Percentiles rank a stretch among this genome's conserved stretches.
phyloP scores from a whole-genome alignment of 2,888 invertebrate species.

The Brassicogethes aeneus region DNA sequence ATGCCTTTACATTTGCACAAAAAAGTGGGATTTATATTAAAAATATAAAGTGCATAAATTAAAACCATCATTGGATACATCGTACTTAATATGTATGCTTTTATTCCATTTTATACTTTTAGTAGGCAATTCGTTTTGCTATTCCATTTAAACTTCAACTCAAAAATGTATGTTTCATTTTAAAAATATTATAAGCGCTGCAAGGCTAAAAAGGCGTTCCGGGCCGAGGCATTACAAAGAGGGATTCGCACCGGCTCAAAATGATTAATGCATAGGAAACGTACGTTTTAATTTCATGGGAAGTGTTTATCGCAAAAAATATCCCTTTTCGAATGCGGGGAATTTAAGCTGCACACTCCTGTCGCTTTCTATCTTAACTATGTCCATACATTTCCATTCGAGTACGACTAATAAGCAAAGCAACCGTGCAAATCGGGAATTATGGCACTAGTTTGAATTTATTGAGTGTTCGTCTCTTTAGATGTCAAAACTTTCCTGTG shows the following conservation, averaged over 20 bases:
- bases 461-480: too few species aligned
- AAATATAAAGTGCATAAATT: too few species aligned
- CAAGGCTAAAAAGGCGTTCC: too few species aligned
- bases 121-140: too few species aligned
- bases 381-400: background rate
- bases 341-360: background rate
- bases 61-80: too few species aligned
- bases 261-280: background rate
- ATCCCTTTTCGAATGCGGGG: background rate
- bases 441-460: background rate
- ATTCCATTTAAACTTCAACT: background rate
- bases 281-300: background rate
- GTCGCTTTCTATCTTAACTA: background rate
- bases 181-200: background rate
- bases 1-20: too few species aligned
- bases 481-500: too few species aligned
- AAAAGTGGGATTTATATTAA: too few species aligned
- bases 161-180: background rate
- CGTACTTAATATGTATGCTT: too few species aligned
- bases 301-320: background rate
- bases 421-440: background rate
- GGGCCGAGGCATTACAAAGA: background rate
- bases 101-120: too few species aligned
- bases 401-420: background rate
- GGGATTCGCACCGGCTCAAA: too few species aligned